These are phyloP conservation scores for Parnassius orleans DNA, from an alignment of 2,888 invertebrate genomes.

Conservation along the genomic window DNA sequence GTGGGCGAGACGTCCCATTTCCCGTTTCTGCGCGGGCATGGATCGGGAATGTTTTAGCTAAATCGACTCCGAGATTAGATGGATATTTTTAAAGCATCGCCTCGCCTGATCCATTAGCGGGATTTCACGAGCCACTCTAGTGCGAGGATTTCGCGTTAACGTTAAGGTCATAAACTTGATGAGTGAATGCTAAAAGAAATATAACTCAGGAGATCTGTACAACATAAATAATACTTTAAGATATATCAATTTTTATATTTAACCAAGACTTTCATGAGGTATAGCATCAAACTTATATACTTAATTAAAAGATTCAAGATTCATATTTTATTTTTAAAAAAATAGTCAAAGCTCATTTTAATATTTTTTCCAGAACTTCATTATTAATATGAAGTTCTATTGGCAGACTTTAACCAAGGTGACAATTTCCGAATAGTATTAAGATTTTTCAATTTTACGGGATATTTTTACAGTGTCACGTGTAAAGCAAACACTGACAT, in stretches of 20 bases:
- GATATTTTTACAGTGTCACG: no score
- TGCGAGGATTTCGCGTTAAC: constrained; percentile 55
- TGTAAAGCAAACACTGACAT: no score
- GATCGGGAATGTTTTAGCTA: constrained; percentile 66
- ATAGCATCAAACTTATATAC: no score
- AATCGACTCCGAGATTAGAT: constrained; percentile 66
- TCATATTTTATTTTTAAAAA: no score
- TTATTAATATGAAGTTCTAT: no score
- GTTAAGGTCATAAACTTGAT: constrained; percentile 45
- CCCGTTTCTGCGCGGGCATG: constrained; percentile 54
- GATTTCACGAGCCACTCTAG: constrained; percentile 58
- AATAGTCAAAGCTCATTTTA: no score
- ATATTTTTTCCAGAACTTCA: no score
- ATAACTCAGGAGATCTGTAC: constrained; percentile 17
- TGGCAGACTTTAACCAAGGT: no score
- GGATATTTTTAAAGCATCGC: constrained; percentile 70
- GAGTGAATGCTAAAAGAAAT: constrained; percentile 30
- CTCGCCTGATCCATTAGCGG: constrained; percentile 70
- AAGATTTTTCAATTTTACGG: no score
- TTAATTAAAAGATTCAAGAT: no score
- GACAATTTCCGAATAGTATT: no score
- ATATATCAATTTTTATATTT: background rate
- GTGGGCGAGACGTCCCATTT: constrained; percentile 61
- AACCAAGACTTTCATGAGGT: no score
- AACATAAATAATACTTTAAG: background rate